These are phyloP conservation scores for Tenebrosternarchus preto DNA, from an alignment of 2,113 vertebrate species.

Conservation along the genomic window DNA sequence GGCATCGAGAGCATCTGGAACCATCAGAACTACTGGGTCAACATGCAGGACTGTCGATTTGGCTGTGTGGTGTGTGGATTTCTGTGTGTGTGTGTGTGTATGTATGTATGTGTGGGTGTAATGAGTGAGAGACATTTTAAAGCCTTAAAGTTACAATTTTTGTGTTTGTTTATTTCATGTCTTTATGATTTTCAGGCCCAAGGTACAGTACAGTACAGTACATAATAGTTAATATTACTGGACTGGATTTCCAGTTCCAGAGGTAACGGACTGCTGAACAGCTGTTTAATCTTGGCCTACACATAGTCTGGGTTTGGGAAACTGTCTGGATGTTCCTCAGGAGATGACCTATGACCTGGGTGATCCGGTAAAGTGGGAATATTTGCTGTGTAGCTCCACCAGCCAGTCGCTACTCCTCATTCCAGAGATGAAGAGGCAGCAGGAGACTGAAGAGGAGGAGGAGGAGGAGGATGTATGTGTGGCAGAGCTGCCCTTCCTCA, in stretches of 20 bases:
- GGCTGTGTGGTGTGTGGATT: conserved; percentile 78
- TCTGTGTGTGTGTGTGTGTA: background rate
- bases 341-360: conserved; percentile 82
- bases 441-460: conserved; percentile 57
- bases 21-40: conserved; percentile 88
- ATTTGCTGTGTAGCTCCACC: conserved; percentile 66
- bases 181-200: background rate
- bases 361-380: conserved; percentile 81
- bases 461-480: conserved; percentile 30
- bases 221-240: too few species aligned
- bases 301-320: background rate
- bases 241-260: too few species aligned
- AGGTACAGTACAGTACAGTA: too few species aligned
- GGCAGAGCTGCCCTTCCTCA: background rate
- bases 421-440: conserved; percentile 50
- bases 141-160: too few species aligned
- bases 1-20: conserved; percentile 94
- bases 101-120: background rate
- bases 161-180: background rate
- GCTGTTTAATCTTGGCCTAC: too few species aligned
- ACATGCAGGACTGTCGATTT: conserved; percentile 88
- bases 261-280: too few species aligned
- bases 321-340: conserved; percentile 65
- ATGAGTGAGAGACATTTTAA: too few species aligned
- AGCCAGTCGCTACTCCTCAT: conserved; percentile 52